A percentile compares a stretch with the other conserved stretches of the same genome.
Evolutionary conservation across 1,140 invertebrate species (phyloP).

Genomic region (Heliconius congener): DNA sequence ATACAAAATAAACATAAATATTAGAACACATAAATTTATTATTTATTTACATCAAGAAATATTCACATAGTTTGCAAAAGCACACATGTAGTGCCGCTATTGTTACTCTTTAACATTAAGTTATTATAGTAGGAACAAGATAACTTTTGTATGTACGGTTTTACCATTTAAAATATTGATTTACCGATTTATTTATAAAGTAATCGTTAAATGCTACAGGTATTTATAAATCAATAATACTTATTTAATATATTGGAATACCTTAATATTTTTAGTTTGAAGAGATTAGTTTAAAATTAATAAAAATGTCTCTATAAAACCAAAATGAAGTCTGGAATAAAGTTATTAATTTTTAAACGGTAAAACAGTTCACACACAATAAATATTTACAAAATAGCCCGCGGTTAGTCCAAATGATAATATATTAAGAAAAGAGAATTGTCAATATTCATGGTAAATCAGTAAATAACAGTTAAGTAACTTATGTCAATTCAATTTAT

Average conservation of each 20-base stretch:
- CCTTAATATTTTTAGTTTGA: too few species aligned
- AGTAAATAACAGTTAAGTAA: constrained; percentile 28
- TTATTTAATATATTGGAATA: too few species aligned
- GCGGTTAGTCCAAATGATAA: constrained; percentile 20
- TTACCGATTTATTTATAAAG: neutral
- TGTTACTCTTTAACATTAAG: constrained; percentile 34
- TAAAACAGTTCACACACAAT: constrained; percentile 26
- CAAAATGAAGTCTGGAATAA: neutral
- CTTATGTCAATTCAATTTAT: neutral
- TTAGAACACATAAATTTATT: constrained; percentile 69
- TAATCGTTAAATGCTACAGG: neutral
- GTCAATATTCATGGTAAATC: constrained; percentile 18
- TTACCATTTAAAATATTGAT: constrained; percentile 19
- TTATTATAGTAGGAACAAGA: constrained; percentile 44
- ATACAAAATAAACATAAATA: constrained; percentile 42
- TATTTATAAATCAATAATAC: neutral
- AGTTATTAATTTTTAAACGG: constrained; percentile 7
- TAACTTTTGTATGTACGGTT: constrained; percentile 17
- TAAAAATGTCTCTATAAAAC: too few species aligned
- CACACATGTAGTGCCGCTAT: constrained; percentile 38
- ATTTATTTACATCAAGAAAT: constrained; percentile 73
- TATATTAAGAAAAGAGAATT: constrained; percentile 13
- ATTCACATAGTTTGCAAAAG: constrained; percentile 54
- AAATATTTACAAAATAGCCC: constrained; percentile 30
- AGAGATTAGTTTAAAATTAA: too few species aligned